Evolutionary conservation across 1,140 invertebrate species (phyloP), one percentile per base, ranked within the genome.

Genomic region (Bombus cullumanus): DNA sequence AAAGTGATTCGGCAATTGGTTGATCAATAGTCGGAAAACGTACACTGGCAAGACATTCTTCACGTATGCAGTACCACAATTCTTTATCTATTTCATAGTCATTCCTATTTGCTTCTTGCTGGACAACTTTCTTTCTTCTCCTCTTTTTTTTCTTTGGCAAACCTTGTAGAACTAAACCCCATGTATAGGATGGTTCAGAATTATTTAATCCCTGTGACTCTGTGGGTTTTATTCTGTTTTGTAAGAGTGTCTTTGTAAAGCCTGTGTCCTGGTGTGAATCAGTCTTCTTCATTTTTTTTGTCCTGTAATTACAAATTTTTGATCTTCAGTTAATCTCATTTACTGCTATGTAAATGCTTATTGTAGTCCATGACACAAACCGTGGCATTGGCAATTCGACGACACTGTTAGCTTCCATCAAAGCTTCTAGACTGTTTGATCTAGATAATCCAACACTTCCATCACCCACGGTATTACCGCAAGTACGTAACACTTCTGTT

Each of bases 1-100:
- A 98, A 18, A 98, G 96, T 83, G 98, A 97, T 93, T 98, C 98
- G 28, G 97, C 96, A 1, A 98, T 96, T 53, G 97, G 96, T 88
- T 98, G 96, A 93, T 97, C 95, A 53, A 96, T 93, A 62, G 96
- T 94, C 37, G 96, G 96, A 91, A 93, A 95, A 86, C 91, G 92
- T 31, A 86, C 92, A 72, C 91, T 90, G 12, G 94, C 82, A 13
- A 83, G 80, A 22, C 94, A 92, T 87, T 95, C 94, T 39, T 95
- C 93, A 8, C 92, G 91, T 79, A 94, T 93, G n/a, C 88, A 91
- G 59, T 89, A 92, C 92, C 94, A 94, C 94, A 93, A 94, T 73
- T 93, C 87, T 15, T 91, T 83, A 28, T 90, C 88, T n/a, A 68
- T 43, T 31, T 90, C 83, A 37, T 47, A 41, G 2, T 83, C 73